Evolutionary conservation across 2,113 vertebrate genomes (phyloP).

Genomic region (Seriola dumerili): DNA sequence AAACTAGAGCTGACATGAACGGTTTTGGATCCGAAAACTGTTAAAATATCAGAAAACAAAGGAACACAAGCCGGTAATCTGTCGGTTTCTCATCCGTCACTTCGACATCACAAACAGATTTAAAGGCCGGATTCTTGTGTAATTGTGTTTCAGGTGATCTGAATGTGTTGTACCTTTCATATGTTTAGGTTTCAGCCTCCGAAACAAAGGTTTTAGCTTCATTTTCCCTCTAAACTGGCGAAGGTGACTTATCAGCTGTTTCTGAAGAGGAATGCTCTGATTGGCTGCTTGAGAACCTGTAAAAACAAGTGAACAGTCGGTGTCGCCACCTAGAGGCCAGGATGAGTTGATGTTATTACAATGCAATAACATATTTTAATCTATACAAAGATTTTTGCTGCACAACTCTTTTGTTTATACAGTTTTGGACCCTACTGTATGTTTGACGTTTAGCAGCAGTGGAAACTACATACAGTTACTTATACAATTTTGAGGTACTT

Average conservation of each 20-base stretch:
- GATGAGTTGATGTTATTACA: background rate
- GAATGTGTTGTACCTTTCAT: background rate
- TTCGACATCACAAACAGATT: background rate
- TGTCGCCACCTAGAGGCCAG: background rate
- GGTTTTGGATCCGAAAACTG: background rate
- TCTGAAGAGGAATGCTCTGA: conserved; percentile 1
- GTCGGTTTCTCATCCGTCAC: background rate
- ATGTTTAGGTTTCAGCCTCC: background rate
- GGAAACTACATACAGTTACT: too few species aligned
- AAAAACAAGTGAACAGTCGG: background rate
- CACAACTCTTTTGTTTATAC: too few species aligned
- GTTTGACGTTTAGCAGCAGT: too few species aligned
- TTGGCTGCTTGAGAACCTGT: background rate
- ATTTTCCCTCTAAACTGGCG: background rate
- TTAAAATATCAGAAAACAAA: background rate
- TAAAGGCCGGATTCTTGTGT: background rate
- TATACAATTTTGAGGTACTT: too few species aligned
- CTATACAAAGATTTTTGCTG: too few species aligned
- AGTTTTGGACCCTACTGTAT: too few species aligned
- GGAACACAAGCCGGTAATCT: background rate
- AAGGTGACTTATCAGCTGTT: conserved; percentile 8
- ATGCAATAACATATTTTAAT: too few species aligned
- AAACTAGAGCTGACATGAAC: too few species aligned
- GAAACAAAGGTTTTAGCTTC: too few species aligned
- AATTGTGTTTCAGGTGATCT: background rate